phyloP scores from a whole-genome alignment of 2,888 invertebrate species.

The Dynastes grantii region DNA sequence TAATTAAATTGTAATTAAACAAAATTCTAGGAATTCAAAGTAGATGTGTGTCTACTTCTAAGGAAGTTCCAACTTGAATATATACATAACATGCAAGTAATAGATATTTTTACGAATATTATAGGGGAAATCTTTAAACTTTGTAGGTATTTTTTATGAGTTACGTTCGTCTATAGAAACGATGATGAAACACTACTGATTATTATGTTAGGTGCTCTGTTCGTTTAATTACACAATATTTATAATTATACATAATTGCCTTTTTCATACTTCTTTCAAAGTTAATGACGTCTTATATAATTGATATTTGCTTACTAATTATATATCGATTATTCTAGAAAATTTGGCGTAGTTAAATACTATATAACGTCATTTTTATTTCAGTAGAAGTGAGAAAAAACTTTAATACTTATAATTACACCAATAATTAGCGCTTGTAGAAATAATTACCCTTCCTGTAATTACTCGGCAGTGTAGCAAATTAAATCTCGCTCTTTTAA shows the following conservation, averaged over 20 bases:
- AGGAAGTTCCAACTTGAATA: too few species aligned
- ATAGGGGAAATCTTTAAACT: too few species aligned
- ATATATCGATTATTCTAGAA: constrained; percentile 12
- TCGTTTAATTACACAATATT: constrained; percentile 3
- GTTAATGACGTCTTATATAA: constrained; percentile 7
- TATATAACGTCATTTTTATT: not conserved
- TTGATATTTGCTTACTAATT: constrained; percentile 12
- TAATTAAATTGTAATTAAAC: too few species aligned
- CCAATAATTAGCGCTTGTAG: constrained; percentile 5
- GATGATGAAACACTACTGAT: too few species aligned
- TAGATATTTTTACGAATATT: too few species aligned
- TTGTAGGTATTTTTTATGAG: too few species aligned
- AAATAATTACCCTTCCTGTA: constrained; percentile 43
- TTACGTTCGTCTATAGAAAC: too few species aligned
- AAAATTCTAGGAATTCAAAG: too few species aligned
- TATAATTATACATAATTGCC: constrained; percentile 1
- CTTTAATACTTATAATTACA: constrained; percentile 17
- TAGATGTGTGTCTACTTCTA: too few species aligned
- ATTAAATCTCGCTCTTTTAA: constrained; percentile 24
- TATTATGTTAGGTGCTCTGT: not conserved
- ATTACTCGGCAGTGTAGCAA: constrained; percentile 8
- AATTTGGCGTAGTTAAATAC: not conserved
- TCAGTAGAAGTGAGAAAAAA: not conserved
- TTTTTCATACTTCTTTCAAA: not conserved
- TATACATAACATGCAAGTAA: too few species aligned